Percentiles rank a stretch among this genome's conserved stretches.
Conservation (phyloP, 2,113 vertebrate genomes). For the Furnarius figulus region DNA sequence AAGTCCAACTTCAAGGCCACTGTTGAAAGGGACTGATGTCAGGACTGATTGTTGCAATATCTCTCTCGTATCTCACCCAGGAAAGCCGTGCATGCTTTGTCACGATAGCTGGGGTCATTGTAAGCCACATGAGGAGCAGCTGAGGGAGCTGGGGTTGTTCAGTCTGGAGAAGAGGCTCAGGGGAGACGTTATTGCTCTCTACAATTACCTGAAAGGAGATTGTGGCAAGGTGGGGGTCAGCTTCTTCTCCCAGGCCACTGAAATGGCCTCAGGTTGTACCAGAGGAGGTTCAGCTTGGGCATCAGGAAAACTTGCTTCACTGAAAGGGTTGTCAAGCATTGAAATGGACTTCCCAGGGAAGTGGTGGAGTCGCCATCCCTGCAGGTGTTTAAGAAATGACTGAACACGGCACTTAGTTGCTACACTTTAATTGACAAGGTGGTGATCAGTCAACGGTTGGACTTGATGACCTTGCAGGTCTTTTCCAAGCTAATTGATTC, state of each 20-base stretch:
- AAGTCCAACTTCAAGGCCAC: neutral
- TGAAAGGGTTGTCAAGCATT: neutral
- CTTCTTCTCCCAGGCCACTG: neutral
- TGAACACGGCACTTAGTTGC: neutral
- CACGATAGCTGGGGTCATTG: neutral
- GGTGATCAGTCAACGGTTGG: neutral
- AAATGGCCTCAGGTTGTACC: neutral
- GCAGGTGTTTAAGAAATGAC: neutral
- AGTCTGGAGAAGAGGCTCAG: neutral
- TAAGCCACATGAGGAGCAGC: neutral
- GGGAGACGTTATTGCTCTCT: neutral
- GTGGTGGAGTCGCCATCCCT: neutral
- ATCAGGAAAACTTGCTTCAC: neutral
- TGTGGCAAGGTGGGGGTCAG: neutral
- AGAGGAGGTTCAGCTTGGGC: neutral
- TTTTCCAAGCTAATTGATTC: neutral
- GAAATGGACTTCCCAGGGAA: neutral
- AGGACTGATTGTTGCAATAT: neutral
- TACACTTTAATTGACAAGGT: neutral
- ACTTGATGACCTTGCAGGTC: neutral
- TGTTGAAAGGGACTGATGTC: neutral
- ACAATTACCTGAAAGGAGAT: neutral
- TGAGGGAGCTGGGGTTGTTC: neutral
- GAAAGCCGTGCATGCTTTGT: neutral
- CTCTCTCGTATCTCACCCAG: neutral